Conservation (phyloP, 30 jellyfish, hydroid and myxozoan genomes). For the Cassiopea xamachana region DNA sequence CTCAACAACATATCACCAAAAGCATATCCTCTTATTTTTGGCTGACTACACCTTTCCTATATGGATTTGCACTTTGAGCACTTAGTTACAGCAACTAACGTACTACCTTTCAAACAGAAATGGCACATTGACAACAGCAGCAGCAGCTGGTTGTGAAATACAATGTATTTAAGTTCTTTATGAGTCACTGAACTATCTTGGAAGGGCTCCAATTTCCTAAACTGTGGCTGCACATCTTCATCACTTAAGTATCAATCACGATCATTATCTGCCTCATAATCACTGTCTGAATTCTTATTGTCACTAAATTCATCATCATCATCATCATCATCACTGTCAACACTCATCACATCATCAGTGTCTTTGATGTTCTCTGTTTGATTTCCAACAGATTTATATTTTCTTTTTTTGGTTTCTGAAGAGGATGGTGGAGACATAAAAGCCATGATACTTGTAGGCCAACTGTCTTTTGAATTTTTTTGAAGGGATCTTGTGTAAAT, state of each 20-base stretch:
- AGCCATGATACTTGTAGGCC: conserved; percentile 21
- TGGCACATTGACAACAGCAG: conserved; percentile 53
- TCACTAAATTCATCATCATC: conserved; percentile 33
- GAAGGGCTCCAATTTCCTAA: conserved; percentile 43
- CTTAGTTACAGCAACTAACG: conserved; percentile 26
- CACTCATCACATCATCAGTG: background rate
- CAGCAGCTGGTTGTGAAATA: conserved; percentile 49
- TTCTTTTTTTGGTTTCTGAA: conserved; percentile 21
- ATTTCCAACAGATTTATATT: conserved; percentile 27
- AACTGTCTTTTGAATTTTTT: conserved; percentile 5
- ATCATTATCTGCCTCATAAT: conserved; percentile 22
- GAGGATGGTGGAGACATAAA: conserved; percentile 36
- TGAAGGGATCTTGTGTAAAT: conserved; percentile 26
- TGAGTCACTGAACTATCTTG: conserved; percentile 22
- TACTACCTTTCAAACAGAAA: conserved; percentile 46
- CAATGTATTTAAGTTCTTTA: conserved; percentile 24
- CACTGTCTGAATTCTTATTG: conserved; percentile 32
- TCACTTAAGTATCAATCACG: conserved; percentile 31
- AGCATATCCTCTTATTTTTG: conserved; percentile 34
- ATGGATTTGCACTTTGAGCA: conserved; percentile 38
- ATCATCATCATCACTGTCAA: conserved; percentile 33
- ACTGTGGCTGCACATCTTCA: conserved; percentile 30
- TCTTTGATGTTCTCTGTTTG: background rate
- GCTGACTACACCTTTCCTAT: conserved; percentile 70
- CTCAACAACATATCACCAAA: conserved; percentile 56